These are phyloP conservation scores for Eupithecia pulchellata DNA, from an alignment of 2,888 invertebrate genomes.

Conservation along the genomic window DNA sequence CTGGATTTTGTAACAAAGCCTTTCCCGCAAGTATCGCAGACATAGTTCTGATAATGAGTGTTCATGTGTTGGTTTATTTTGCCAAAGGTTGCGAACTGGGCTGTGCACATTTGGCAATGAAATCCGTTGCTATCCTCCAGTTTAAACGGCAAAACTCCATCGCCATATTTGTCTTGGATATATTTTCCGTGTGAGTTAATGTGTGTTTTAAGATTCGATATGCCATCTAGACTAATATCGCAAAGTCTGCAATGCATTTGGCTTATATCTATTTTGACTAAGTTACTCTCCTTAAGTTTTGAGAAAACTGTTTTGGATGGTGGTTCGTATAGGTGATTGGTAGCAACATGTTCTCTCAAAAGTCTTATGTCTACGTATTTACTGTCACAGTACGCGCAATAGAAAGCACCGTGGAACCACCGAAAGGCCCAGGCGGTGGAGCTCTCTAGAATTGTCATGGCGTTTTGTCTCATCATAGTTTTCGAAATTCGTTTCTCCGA, in stretches of 20 bases:
- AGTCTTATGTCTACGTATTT: slow-evolving; percentile 67
- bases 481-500: slow-evolving; percentile 74
- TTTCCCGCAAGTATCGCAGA: slow-evolving; percentile 77
- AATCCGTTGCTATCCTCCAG: slow-evolving; percentile 61
- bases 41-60: slow-evolving; percentile 72
- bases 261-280: slow-evolving; percentile 76
- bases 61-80: slow-evolving; percentile 79
- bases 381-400: slow-evolving; percentile 73
- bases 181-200: slow-evolving; percentile 60
- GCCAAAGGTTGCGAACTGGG: slow-evolving; percentile 60
- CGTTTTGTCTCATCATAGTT: slow-evolving; percentile 79
- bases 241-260: slow-evolving; percentile 70
- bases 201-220: slow-evolving; percentile 70
- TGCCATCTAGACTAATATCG: slow-evolving; percentile 50
- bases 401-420: slow-evolving; percentile 75
- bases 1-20: slow-evolving; percentile 73
- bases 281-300: slow-evolving; percentile 76
- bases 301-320: slow-evolving; percentile 70
- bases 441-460: slow-evolving; percentile 69
- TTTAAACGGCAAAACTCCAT: slow-evolving; percentile 77
- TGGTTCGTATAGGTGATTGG: slow-evolving; percentile 58
- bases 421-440: slow-evolving; percentile 80
- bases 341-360: slow-evolving; percentile 63
- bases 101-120: slow-evolving; percentile 70
- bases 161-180: slow-evolving; percentile 63